A percentile compares a stretch with the other conserved stretches of the same genome.
phyloP scores from a whole-genome alignment of 2,113 vertebrate species.

The Meriones unguiculatus region DNA sequence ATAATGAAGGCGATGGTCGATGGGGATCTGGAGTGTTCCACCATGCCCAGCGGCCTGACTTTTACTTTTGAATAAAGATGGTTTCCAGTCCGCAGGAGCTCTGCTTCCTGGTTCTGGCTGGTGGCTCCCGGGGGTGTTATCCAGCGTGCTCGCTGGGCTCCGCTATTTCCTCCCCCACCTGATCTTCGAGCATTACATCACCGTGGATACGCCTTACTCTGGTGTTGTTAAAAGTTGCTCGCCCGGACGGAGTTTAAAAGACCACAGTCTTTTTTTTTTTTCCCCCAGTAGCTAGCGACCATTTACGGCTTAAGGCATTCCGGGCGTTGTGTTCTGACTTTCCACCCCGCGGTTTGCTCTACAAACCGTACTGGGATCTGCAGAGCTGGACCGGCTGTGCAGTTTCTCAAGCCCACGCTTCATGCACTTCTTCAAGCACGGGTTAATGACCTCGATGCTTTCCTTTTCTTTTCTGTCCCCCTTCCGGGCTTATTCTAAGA shows the following conservation, averaged over 20 bases:
- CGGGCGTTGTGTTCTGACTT: not conserved
- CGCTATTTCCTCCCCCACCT: not conserved
- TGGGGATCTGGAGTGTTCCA: not conserved
- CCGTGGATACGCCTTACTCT: not conserved
- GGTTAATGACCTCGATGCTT: not conserved
- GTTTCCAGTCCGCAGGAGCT: not conserved
- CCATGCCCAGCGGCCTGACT: fast-evolving
- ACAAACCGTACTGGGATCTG: not conserved
- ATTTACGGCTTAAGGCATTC: not conserved
- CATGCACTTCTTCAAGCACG: not conserved
- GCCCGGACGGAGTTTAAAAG: not conserved
- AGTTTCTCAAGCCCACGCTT: not conserved
- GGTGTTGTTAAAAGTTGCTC: not conserved
- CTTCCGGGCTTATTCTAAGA: not conserved
- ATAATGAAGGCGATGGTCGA: not conserved
- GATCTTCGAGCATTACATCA: not conserved
- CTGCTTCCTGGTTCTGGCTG: not conserved
- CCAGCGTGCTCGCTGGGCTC: not conserved
- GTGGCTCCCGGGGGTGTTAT: not conserved
- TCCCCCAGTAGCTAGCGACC: not conserved
- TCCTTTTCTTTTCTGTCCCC: not conserved
- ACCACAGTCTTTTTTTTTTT: not conserved
- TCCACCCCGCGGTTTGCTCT: not conserved
- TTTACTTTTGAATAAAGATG: not conserved
- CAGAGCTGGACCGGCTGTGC: not conserved